These are phyloP conservation scores for Saturnia pavonia DNA, from an alignment of 2,888 invertebrate genomes.

Conservation along the genomic window DNA sequence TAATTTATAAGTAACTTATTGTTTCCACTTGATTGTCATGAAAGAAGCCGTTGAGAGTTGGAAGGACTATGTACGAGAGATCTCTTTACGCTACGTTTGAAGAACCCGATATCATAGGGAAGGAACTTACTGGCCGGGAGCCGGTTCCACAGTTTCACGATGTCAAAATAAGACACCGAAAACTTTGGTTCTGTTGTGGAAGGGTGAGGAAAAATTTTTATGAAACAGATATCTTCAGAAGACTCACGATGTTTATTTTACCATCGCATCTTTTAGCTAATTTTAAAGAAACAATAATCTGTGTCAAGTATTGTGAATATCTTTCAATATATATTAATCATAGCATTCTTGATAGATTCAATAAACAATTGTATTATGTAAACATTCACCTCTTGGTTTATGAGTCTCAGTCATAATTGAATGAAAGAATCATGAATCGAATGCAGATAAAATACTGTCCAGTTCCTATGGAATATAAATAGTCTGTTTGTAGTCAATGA, in stretches of 20 bases:
- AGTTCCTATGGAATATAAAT: too few relatives aligned
- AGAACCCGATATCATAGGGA: too few relatives aligned
- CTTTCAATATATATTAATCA: background rate
- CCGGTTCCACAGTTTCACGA: too few relatives aligned
- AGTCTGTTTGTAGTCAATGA: too few relatives aligned
- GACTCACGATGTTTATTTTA: background rate
- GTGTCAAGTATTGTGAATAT: background rate
- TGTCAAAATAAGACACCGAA: too few relatives aligned
- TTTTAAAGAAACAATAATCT: background rate
- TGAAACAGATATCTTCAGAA: background rate
- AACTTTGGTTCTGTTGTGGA: too few relatives aligned
- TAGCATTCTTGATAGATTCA: background rate
- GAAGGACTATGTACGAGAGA: too few relatives aligned
- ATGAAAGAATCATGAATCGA: background rate
- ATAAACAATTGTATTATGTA: constrained; percentile 1
- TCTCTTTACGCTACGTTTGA: too few relatives aligned
- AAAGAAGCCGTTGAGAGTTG: too few relatives aligned
- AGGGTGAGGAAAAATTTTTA: background rate
- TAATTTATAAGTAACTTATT: background rate
- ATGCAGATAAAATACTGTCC: background rate
- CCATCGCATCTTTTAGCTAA: background rate
- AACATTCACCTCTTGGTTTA: background rate
- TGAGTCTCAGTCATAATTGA: background rate
- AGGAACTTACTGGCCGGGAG: too few relatives aligned
- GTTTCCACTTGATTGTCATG: background rate